Evolutionary conservation across 2,888 invertebrate genomes (phyloP).

Genomic region (Linhomoeus sp.): DNA sequence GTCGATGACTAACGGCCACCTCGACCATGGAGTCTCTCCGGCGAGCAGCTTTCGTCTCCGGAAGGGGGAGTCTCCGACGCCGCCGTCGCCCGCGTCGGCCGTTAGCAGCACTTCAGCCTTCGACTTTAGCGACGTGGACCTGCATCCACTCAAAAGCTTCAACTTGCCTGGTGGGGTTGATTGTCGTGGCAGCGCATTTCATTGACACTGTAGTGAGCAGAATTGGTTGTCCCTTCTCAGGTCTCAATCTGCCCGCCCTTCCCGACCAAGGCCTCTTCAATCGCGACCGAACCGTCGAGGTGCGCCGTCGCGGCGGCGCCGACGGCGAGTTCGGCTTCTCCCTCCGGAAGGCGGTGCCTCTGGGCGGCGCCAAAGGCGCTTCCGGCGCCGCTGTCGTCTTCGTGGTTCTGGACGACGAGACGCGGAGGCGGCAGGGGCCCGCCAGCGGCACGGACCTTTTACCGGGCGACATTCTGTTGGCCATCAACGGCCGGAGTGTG

Average conservation of each 20-base stretch:
- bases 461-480: conserved; percentile 78
- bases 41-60: no score
- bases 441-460: conserved; percentile 52
- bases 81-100: no score
- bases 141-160: conserved; percentile 10
- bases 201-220: no score
- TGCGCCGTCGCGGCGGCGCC: conserved; percentile 47
- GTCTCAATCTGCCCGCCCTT: conserved; percentile 28
- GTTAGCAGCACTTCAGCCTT: no score
- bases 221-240: no score
- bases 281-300: conserved; percentile 45
- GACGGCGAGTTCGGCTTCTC: conserved; percentile 93
- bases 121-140: neutral
- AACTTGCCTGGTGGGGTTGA: conserved; percentile 16
- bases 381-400: neutral
- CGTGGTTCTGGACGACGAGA: no score
- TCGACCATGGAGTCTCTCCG: no score
- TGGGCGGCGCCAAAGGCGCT: neutral
- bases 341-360: conserved; percentile 47
- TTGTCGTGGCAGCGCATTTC: no score
- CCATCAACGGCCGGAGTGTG: conserved; percentile 67
- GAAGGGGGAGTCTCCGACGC: no score
- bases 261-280: neutral
- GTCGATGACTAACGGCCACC: no score
- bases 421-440: no score